A percentile compares a stretch with the other conserved stretches of the same genome.
These are phyloP conservation scores for Hemiscyllium ocellatum DNA, from an alignment of 2,113 vertebrate species.

Conservation along the genomic window DNA sequence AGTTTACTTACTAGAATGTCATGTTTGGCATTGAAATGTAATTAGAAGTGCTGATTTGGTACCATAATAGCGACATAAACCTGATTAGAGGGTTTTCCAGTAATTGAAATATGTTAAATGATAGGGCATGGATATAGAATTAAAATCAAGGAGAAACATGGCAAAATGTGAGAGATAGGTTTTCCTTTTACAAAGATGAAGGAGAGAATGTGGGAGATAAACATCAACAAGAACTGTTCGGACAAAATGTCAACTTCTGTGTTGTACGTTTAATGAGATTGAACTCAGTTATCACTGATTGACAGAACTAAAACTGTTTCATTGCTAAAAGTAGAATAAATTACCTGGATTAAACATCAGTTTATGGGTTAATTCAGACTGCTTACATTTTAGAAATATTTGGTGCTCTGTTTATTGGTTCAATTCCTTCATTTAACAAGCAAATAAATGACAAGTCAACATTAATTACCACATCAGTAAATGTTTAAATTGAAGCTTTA, in stretches of 20 bases:
- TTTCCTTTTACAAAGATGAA: background rate
- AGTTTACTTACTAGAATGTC: too few relatives aligned
- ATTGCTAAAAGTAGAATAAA: background rate
- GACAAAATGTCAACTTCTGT: background rate
- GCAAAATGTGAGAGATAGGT: background rate
- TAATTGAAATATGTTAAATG: background rate
- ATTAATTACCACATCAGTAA: background rate
- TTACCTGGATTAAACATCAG: background rate
- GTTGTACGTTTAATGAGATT: background rate
- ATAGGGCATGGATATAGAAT: background rate
- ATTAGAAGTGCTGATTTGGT: too few relatives aligned
- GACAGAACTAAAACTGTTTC: background rate
- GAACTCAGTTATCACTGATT: background rate
- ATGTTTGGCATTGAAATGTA: too few relatives aligned
- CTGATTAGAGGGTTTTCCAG: background rate
- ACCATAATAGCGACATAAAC: too few relatives aligned
- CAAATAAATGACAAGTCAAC: background rate
- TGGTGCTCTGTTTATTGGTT: background rate
- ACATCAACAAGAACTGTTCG: background rate
- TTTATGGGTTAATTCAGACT: background rate
- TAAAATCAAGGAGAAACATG: background rate
- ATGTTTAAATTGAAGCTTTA: background rate
- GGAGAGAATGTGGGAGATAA: background rate
- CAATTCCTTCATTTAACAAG: background rate
- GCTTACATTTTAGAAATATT: background rate